Percentiles rank a stretch among this genome's conserved stretches.
These are phyloP conservation scores for Tenthredo scrophulariae DNA, from an alignment of 2,888 invertebrate genomes.

Conservation along the genomic window DNA sequence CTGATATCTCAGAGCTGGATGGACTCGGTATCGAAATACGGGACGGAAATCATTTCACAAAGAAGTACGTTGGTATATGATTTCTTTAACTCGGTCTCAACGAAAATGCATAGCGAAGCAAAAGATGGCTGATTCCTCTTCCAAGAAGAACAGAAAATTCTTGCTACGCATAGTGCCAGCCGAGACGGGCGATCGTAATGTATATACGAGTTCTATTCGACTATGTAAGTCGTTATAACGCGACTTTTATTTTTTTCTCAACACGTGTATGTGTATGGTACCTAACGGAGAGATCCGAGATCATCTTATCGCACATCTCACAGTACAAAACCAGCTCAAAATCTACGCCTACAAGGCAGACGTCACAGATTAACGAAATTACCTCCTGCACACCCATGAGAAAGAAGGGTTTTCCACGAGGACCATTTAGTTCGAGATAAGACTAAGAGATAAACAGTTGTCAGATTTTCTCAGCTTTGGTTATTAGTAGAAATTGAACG, in stretches of 20 bases:
- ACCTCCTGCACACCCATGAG: too few species aligned
- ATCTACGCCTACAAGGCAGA: neutral
- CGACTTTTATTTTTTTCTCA: slow-evolving; percentile 17
- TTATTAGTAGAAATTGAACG: too few species aligned
- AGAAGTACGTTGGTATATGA: neutral
- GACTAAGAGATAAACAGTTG: too few species aligned
- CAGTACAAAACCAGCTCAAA: neutral
- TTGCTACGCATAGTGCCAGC: slow-evolving; percentile 69
- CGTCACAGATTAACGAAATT: neutral
- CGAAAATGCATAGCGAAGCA: slow-evolving; percentile 69
- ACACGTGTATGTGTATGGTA: neutral
- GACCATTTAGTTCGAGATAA: too few species aligned
- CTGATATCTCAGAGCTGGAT: too few species aligned
- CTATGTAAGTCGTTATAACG: neutral
- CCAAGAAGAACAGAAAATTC: slow-evolving; percentile 72
- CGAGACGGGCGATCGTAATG: neutral
- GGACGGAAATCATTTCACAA: neutral
- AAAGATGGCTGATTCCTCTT: slow-evolving; percentile 67
- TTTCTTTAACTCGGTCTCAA: slow-evolving; percentile 59
- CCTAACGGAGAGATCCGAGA: neutral
- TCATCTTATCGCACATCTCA: neutral
- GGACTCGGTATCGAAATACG: neutral
- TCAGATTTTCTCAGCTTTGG: too few species aligned
- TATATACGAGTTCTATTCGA: slow-evolving; percentile 1
- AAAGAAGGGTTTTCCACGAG: too few species aligned